Evolutionary conservation across 2,888 invertebrate genomes (phyloP), one percentile per base, ranked within the genome.

Genomic region (Sphecodes monilicornis): DNA sequence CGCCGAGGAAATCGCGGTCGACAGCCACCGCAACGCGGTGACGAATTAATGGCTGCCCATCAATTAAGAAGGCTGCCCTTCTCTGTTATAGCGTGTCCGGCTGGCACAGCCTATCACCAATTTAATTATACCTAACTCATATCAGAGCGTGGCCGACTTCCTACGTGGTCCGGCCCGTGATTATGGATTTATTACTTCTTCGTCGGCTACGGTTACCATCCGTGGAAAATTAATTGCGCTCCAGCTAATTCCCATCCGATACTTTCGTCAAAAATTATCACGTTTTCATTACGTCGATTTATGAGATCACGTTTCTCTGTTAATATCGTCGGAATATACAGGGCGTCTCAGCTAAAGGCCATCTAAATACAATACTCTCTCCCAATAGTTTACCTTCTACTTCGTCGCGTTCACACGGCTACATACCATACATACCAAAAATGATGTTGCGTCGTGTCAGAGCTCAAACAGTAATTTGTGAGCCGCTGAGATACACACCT

Each of bases 121-220:
- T 90, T 90, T 88, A 90, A 90, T 90, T 90, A 87, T 82, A 86
- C 76, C 60, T 36, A 41, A 79, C 50, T 77, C 57, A 41, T 78
- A 76, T 78, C 72, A 71, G 68, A 26, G 73, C 60, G 70, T 46
- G 64, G 71, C 41, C 74, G 69, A 43, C 29, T 68, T 76, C 50
- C 57, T n/a, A 50, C 70, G 57, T 66, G 64, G 29, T 78, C 69
- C 79, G 70, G n/a, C 54, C 13, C 66, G 29, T 73, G 46, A 80
- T 82, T 57, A 54, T 71, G 77, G 86, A 85, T 89, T 82, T 77
- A 85, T 78, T 85, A 81, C 70, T 80, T 82, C 74, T 85, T 78
- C 54, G n/a, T 72, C 57, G 74, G 41, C 11, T 71, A 41, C 68
- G 16, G 68, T 74, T 36, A 36, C 36, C 8, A 3, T 32, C 32